Percentiles rank a stretch among this genome's conserved stretches.
phyloP scores from a whole-genome alignment of 2,113 vertebrate species.

The Ictalurus punctatus region DNA sequence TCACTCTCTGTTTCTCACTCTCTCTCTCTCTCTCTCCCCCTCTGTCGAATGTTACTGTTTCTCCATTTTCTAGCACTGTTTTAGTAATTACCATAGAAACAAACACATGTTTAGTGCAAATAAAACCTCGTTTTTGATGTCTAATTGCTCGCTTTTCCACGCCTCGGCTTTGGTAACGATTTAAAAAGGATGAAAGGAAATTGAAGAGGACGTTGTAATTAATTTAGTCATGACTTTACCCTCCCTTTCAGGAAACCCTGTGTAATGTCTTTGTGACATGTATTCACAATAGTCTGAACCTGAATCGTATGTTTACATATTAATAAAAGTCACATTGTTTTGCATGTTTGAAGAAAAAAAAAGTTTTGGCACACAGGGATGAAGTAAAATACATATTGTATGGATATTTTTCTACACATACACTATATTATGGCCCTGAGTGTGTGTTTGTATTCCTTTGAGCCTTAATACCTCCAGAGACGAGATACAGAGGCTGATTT shows the following conservation, averaged over 20 bases:
- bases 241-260: slow-evolving; percentile 37
- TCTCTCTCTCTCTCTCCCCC: background rate
- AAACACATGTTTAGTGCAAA: slow-evolving; percentile 41
- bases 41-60: background rate
- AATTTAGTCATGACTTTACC: slow-evolving; percentile 51
- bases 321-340: slow-evolving; percentile 26
- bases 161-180: slow-evolving; percentile 45
- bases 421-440: background rate
- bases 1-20: background rate
- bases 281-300: background rate
- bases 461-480: slow-evolving; percentile 25
- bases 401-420: background rate
- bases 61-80: background rate
- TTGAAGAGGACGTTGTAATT: slow-evolving; percentile 46
- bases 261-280: slow-evolving; percentile 24
- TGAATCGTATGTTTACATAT: slow-evolving; percentile 13
- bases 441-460: slow-evolving; percentile 11
- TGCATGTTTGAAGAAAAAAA: background rate
- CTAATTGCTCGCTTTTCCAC: slow-evolving; percentile 39
- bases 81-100: slow-evolving; percentile 37
- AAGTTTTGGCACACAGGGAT: background rate
- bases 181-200: slow-evolving; percentile 50
- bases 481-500: background rate
- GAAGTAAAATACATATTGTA: background rate
- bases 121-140: slow-evolving; percentile 50